These are phyloP conservation scores for Nemotelus nigrinus DNA, from an alignment of 2,888 invertebrate species.

Conservation along the genomic window DNA sequence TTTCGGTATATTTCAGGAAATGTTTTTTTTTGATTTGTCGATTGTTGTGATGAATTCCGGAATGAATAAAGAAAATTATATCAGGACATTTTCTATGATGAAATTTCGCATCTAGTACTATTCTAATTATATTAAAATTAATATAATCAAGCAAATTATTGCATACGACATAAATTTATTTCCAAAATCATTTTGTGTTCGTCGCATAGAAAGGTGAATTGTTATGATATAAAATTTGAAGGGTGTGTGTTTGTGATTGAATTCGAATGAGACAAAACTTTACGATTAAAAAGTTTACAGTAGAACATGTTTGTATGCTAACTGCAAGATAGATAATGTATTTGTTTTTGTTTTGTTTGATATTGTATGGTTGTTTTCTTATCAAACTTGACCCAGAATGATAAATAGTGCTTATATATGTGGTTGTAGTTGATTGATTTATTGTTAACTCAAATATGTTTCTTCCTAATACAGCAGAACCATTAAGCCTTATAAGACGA, in stretches of 20 bases:
- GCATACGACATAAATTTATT: background rate
- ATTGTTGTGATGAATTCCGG: slow-evolving; percentile 21
- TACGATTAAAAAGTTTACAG: background rate
- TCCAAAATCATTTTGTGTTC: background rate
- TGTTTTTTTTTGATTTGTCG: background rate
- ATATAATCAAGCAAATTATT: background rate
- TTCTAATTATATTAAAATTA: background rate
- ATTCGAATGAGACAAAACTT: background rate
- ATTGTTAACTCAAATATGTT: too few species aligned
- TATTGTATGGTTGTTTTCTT: too few species aligned
- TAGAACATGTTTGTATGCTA: too few species aligned
- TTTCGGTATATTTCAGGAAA: slow-evolving; percentile 13
- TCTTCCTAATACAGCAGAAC: too few species aligned
- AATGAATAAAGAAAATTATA: slow-evolving; percentile 19
- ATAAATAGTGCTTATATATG: too few species aligned
- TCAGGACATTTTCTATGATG: slow-evolving; percentile 8
- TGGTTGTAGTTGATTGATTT: too few species aligned
- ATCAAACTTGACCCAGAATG: too few species aligned
- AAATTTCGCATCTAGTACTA: background rate
- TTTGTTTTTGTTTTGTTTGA: too few species aligned
- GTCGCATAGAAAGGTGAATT: too few species aligned
- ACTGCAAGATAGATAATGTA: too few species aligned
- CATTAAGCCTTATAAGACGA: too few species aligned
- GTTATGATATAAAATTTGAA: background rate
- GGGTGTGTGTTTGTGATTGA: background rate